Evolutionary conservation across 37 sponge, comb jelly and placozoan genomes (phyloP), one percentile per base, ranked within the genome.

Genomic region (Cliona cf. orientalis): DNA sequence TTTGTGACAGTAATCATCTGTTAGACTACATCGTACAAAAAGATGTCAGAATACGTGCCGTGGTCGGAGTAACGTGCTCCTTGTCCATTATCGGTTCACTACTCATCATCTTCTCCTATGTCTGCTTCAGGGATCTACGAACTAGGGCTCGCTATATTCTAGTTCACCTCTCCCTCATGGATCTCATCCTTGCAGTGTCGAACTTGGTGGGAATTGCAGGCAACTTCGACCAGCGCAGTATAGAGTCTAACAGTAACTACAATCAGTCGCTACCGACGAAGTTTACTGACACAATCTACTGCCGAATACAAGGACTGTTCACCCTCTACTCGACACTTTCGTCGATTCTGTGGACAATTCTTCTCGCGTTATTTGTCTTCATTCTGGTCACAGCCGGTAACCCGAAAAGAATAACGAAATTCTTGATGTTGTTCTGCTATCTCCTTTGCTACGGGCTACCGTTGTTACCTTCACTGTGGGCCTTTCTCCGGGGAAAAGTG

Each of bases 81-180:
- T 72, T 92, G 33, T 92, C 93, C 14, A 55, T 79, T 31, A 0
- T 84, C 22, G 93, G 93, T 0, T 73, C 93, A 1, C 0, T 92
- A 19, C 65, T 84, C 0, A 88, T 87, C 45, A 84, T 88, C 39
- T 37, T 88, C 32, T 85, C 93, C 45, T 92, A 80, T 70, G 45
- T 80, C 5, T 88, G 74, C 39, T 74, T 80, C 68, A 84, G 60
- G 22, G 60, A 75, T 19, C 41, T 92, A 17, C 76, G 93, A 3
- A 84, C 63, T 21, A 72, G 53, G 31, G 89, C 68, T 3, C 44
- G 93, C 38, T 72, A 84, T 23, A 87, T 92, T 21, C 75, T 92
- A 17, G 58, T 92, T 6, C 89, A 92, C 62, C 70, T 92, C 9
- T 87, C 93, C 22, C 36, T 92, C 25, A 88, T 88, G 85, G 93